Percentiles rank a stretch among this genome's conserved stretches.
Conservation (phyloP, 2,888 invertebrate genomes). For the Drosophila algonquin region DNA sequence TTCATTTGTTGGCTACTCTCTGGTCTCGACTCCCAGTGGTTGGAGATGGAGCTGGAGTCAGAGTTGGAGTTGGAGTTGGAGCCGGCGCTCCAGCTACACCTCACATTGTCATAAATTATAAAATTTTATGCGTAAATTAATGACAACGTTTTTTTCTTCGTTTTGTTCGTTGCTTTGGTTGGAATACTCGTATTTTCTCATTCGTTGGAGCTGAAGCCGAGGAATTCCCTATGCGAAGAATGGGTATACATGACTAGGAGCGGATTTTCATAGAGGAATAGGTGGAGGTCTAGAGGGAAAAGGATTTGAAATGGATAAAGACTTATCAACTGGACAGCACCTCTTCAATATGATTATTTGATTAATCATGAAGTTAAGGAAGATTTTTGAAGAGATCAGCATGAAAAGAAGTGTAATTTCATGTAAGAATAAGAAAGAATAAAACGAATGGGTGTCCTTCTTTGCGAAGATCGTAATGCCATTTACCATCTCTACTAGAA, state of each 20-base stretch:
- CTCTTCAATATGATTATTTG: no score
- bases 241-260: not conserved
- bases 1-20: constrained; percentile 58
- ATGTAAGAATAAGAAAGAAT: no score
- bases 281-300: not conserved
- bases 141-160: constrained; percentile 72
- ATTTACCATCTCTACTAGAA: not conserved
- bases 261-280: not conserved
- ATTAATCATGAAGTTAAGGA: no score
- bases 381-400: no score
- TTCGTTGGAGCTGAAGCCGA: constrained; percentile 7
- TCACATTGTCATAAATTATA: constrained; percentile 82
- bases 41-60: constrained; percentile 4
- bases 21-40: constrained; percentile 7
- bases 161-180: constrained; percentile 30
- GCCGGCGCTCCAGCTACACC: constrained; percentile 79
- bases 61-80: constrained; percentile 34
- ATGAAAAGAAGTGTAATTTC: no score
- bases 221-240: constrained; percentile 29
- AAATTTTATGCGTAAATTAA: constrained; percentile 83
- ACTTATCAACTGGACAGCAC: no score
- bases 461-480: not conserved
- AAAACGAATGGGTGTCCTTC: no score
- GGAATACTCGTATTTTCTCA: constrained; percentile 18
- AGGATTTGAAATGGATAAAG: not conserved